Evolutionary conservation across 2,797 vertebrate species (phyloP), one percentile per base, ranked within the genome.

Genomic region (Apogon talboti): DNA sequence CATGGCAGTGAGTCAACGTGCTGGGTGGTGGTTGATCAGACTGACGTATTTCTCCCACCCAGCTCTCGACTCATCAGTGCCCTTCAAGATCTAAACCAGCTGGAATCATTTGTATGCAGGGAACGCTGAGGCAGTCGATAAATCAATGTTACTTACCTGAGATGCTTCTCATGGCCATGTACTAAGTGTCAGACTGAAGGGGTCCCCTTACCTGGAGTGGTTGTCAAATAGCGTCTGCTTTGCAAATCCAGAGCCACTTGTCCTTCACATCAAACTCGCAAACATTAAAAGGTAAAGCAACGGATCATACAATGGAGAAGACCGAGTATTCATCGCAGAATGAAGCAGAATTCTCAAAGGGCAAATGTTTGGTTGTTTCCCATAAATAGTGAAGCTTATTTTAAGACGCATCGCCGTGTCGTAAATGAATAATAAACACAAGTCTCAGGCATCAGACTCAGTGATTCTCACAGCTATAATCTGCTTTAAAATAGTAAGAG

Each of bases 1-100:
- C 71, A 79, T 58, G 38, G 68, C 41, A 48, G 42, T 81, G 73
- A 82, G 54, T 84, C 77, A 83, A 30, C 28, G 30, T 33, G 30
- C 40, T 48, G 47, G n/a, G 33, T 75, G 73, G 55, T 37, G 43
- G 49, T 63, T 56, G 59, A 63, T 73, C 72, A 70, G 50, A 11
- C 11, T 76, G 82, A 71, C 51, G 52, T 74, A 62, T 41, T 65
- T 76, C 54, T 71, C 74, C 64, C 64, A 55, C 58, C 64, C 64
- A 49, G 14, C 35, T 50, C 3, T 3, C 63, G 35, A 57, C 53
- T 71, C 79, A 68, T 58, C 68, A 30, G 30, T 59, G 75, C 46
- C 77, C 75, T 86, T 83, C 71, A 30, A 40, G 55, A 66, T 42
- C n/a, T 48, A 5, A 12, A 41, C 62, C 72, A 61, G 67, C 56